Evolutionary conservation across 2,888 invertebrate genomes (phyloP).

Genomic region (Chaetoderma sp.): DNA sequence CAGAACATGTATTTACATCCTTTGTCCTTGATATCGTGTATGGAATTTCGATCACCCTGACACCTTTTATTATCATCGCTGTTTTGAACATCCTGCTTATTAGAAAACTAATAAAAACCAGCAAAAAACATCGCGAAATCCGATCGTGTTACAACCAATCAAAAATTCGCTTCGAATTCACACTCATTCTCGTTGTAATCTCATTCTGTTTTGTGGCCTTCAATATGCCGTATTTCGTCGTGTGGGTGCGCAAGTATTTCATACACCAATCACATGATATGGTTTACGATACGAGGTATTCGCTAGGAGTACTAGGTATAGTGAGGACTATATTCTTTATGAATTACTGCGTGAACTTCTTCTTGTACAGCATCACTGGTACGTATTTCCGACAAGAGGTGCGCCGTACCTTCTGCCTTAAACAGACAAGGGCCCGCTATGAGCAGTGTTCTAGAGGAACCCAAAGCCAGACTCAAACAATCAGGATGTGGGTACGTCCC

Average conservation of each 20-base stretch:
- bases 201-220: constrained; percentile 62
- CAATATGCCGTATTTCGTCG: constrained; percentile 61
- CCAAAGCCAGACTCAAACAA: too few species aligned
- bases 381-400: constrained; percentile 58
- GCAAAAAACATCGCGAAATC: constrained; percentile 33
- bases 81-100: constrained; percentile 53
- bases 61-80: constrained; percentile 56
- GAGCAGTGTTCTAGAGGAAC: too few species aligned
- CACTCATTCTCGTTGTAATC: constrained; percentile 58
- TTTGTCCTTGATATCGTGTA: constrained; percentile 57
- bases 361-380: constrained; percentile 61
- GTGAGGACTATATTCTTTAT: constrained; percentile 58
- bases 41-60: constrained; percentile 47
- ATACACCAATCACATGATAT: constrained; percentile 18
- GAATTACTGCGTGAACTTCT: constrained; percentile 65
- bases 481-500: too few species aligned
- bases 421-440: too few species aligned
- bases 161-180: constrained; percentile 59
- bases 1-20: constrained; percentile 35
- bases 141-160: constrained; percentile 50
- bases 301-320: constrained; percentile 45
- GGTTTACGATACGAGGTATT: constrained; percentile 18
- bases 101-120: constrained; percentile 39
- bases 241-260: constrained; percentile 43
- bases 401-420: too few species aligned